Evolutionary conservation across 2,797 vertebrate species (phyloP).

Genomic region (Peromyscus aztecus): DNA sequence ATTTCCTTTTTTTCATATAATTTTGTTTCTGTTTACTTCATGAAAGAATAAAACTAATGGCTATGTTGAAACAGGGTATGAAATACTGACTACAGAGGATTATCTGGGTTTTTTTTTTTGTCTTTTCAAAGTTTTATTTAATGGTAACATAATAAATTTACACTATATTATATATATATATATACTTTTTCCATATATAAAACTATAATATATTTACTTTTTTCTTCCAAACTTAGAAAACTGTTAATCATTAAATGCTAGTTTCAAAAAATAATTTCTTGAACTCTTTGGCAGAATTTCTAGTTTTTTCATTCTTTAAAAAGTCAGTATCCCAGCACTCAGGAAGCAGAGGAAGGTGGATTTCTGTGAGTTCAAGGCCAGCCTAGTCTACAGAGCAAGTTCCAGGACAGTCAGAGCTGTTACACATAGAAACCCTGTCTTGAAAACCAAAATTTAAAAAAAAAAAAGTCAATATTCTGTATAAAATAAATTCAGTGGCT

Average conservation of each 20-base stretch:
- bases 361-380: neutral
- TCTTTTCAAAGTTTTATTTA: constrained; percentile 80
- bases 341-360: neutral
- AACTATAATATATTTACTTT: constrained; percentile 74
- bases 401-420: neutral
- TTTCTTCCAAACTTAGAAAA: constrained; percentile 84
- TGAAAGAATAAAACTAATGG: constrained; percentile 11
- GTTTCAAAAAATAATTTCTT: constrained; percentile 62
- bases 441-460: neutral
- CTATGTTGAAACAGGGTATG: constrained; percentile 28
- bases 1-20: constrained; percentile 25
- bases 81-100: constrained; percentile 29
- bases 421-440: neutral
- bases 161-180: neutral
- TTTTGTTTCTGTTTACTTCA: constrained; percentile 58
- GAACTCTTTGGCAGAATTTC: constrained; percentile 82
- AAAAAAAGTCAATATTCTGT: constrained; percentile 65
- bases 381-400: neutral
- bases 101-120: constrained; percentile 61
- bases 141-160: constrained; percentile 32
- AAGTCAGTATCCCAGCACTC: neutral
- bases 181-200: neutral
- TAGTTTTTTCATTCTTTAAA: constrained; percentile 83
- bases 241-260: constrained; percentile 64
- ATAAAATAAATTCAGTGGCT: constrained; percentile 84